These are phyloP conservation scores for Lampris megalopsis DNA, from an alignment of 2,113 vertebrate species.

Conservation along the genomic window DNA sequence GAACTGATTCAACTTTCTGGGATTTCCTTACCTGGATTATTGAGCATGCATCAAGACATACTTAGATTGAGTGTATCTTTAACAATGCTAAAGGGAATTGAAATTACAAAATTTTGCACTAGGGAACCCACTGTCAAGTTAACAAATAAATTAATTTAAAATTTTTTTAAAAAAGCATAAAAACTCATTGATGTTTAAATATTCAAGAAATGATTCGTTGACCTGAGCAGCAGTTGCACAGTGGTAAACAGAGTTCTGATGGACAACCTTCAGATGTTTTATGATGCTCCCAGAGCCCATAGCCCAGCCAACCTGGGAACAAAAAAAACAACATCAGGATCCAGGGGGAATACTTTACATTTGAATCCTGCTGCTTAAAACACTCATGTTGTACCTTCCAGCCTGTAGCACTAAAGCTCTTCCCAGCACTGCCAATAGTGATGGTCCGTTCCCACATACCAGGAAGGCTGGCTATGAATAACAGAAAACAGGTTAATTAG, in stretches of 20 bases:
- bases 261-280: constrained; percentile 88
- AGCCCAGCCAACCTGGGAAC: constrained; percentile 91
- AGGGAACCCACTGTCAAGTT: too few relatives aligned
- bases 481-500: background rate
- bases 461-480: constrained; percentile 87
- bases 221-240: constrained; percentile 93
- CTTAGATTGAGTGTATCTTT: too few relatives aligned
- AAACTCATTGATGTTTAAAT: background rate
- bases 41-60: too few relatives aligned
- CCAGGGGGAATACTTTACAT: background rate
- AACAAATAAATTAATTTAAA: too few relatives aligned
- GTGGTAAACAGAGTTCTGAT: constrained; percentile 91
- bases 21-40: too few relatives aligned
- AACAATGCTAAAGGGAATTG: too few relatives aligned
- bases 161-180: too few relatives aligned
- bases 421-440: constrained; percentile 91
- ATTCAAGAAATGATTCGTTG: constrained; percentile 18
- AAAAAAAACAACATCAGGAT: background rate
- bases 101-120: too few relatives aligned
- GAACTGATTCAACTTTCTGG: too few relatives aligned
- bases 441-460: constrained; percentile 97
- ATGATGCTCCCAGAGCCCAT: constrained; percentile 85
- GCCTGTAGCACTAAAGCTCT: constrained; percentile 93
- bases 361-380: background rate
- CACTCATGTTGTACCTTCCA: constrained; percentile 87